Evolutionary conservation across 2,113 vertebrate genomes (phyloP).

Genomic region (Campylomormyrus numenius): DNA sequence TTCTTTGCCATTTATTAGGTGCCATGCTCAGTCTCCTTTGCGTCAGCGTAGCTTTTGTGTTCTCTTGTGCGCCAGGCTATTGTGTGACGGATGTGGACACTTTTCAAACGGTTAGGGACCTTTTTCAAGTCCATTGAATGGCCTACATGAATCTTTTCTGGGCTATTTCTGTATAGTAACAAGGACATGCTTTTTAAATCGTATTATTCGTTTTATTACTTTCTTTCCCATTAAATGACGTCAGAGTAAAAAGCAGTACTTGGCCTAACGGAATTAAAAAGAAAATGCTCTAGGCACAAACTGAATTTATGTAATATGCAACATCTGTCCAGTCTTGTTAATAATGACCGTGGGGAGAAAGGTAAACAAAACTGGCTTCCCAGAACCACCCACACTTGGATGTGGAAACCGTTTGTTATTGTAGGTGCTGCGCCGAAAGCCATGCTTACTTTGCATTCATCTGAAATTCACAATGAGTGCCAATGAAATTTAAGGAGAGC

Average conservation of each 20-base stretch:
- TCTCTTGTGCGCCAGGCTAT: background rate
- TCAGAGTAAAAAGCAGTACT: background rate
- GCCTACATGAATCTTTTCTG: background rate
- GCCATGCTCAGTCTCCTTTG: background rate
- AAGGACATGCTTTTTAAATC: background rate
- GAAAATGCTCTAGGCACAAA: background rate
- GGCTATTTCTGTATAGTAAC: background rate
- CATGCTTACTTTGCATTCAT: background rate
- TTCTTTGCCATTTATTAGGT: background rate
- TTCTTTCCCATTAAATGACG: background rate
- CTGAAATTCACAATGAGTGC: background rate
- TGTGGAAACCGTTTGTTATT: background rate
- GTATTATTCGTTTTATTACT: background rate
- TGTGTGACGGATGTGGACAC: background rate
- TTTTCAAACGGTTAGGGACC: background rate
- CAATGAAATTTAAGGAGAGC: background rate
- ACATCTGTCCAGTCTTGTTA: constrained; percentile 27
- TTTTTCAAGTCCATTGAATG: background rate
- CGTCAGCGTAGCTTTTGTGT: background rate
- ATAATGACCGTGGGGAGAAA: background rate
- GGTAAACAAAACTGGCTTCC: background rate
- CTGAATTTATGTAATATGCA: constrained; percentile 24
- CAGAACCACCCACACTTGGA: background rate
- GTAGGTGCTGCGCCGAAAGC: background rate
- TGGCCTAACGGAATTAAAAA: background rate